These are phyloP conservation scores for Stenodema calcarata DNA, from an alignment of 2,888 invertebrate genomes.

Conservation along the genomic window DNA sequence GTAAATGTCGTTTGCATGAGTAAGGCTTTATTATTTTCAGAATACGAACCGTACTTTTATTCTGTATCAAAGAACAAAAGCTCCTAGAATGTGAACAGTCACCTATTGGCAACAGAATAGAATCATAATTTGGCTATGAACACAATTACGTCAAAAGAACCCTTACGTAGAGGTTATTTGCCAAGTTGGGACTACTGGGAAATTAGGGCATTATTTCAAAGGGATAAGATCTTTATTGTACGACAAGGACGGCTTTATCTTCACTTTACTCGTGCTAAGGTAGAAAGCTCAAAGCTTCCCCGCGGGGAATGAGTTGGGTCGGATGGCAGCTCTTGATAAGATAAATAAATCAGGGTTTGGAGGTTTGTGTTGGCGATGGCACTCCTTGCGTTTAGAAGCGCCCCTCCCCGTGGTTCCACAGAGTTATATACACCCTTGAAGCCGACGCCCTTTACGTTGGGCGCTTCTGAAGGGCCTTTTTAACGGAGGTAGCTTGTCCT, in stretches of 20 bases:
- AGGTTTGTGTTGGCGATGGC: background rate
- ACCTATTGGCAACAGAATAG: background rate
- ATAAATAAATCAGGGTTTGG: constrained; percentile 21
- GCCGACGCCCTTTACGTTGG: background rate
- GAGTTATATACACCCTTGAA: background rate
- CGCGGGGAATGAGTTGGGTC: background rate
- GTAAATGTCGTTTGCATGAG: no score
- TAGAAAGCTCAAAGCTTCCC: background rate
- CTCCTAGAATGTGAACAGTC: background rate
- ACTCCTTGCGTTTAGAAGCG: background rate
- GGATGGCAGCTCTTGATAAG: constrained; percentile 26
- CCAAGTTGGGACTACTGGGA: background rate
- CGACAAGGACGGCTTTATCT: constrained; percentile 9
- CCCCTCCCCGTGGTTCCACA: background rate
- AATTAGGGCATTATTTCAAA: constrained; percentile 11
- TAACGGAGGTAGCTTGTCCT: background rate
- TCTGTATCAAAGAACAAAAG: background rate
- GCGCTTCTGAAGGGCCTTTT: background rate
- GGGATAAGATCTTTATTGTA: constrained; percentile 22
- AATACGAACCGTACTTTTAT: no score
- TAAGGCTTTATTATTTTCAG: no score
- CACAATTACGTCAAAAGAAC: background rate
- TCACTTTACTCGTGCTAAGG: background rate
- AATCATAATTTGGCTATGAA: background rate
- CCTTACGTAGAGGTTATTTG: background rate